Evolutionary conservation across 2,113 vertebrate genomes (phyloP).

Genomic region (Aegypius monachus): DNA sequence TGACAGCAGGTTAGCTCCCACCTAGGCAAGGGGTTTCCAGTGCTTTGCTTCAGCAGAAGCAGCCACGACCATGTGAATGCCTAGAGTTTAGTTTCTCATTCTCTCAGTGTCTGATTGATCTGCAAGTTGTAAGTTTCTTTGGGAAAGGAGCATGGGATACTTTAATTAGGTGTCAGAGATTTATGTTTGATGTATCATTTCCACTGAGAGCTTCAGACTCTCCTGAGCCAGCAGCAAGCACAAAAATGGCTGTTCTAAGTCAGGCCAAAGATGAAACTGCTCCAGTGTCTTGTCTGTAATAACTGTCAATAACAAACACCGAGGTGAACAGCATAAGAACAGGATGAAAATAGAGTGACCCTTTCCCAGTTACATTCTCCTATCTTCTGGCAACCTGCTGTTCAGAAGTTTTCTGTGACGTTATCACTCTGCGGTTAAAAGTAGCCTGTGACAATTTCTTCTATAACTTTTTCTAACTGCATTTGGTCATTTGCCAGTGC

Average conservation of each 20-base stretch:
- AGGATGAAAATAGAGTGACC: background rate
- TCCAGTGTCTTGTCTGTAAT: background rate
- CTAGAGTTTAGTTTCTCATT: background rate
- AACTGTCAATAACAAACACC: background rate
- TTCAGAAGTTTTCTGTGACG: background rate
- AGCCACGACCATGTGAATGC: accelerated
- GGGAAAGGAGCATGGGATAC: background rate
- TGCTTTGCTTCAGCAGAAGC: accelerated
- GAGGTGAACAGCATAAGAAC: background rate
- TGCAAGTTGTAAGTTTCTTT: background rate
- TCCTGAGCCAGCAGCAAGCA: background rate
- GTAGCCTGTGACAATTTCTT: background rate
- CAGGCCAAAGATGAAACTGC: background rate
- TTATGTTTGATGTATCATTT: background rate
- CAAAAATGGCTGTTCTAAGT: background rate
- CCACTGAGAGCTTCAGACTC: background rate
- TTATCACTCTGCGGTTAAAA: background rate
- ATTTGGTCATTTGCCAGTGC: background rate
- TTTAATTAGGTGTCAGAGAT: background rate
- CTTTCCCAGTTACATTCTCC: background rate
- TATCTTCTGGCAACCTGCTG: background rate
- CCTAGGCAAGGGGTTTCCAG: background rate
- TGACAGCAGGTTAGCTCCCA: background rate
- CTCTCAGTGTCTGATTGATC: background rate
- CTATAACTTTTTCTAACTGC: background rate